Percentiles rank a stretch among this genome's conserved stretches.
These are phyloP conservation scores for Equus przewalskii DNA, from an alignment of 2,113 vertebrate species.

Conservation along the genomic window DNA sequence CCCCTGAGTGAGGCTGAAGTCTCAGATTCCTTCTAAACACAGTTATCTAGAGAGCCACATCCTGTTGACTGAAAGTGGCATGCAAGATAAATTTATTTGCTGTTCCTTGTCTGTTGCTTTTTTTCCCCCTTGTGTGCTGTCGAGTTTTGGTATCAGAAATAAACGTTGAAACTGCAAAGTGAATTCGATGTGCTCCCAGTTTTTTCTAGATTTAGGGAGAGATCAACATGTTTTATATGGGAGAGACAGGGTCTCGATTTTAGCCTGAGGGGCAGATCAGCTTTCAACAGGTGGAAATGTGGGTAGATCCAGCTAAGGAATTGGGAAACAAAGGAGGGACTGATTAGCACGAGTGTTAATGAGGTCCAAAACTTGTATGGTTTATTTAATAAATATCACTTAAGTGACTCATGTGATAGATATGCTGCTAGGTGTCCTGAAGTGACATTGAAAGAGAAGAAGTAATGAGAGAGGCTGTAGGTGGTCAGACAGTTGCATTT, in stretches of 20 bases:
- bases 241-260: background rate
- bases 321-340: conserved; percentile 12
- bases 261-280: conserved; percentile 26
- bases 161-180: conserved; percentile 80
- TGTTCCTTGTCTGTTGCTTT: conserved; percentile 79
- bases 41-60: conserved; percentile 82
- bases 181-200: conserved; percentile 41
- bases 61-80: conserved; percentile 81
- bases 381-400: background rate
- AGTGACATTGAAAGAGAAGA: background rate
- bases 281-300: conserved; percentile 24
- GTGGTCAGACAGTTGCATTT: conserved; percentile 29
- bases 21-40: conserved; percentile 78
- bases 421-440: background rate
- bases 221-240: conserved; percentile 31
- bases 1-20: conserved; percentile 74
- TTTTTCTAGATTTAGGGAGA: conserved; percentile 12
- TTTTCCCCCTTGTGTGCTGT: conserved; percentile 75
- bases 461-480: background rate
- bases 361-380: conserved; percentile 16
- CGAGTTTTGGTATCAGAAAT: conserved; percentile 84
- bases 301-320: background rate
- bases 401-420: background rate
- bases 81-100: conserved; percentile 81
- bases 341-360: conserved; percentile 6